Conservation (phyloP, 2,113 vertebrate genomes). For the Tylochromis polylepis region DNA sequence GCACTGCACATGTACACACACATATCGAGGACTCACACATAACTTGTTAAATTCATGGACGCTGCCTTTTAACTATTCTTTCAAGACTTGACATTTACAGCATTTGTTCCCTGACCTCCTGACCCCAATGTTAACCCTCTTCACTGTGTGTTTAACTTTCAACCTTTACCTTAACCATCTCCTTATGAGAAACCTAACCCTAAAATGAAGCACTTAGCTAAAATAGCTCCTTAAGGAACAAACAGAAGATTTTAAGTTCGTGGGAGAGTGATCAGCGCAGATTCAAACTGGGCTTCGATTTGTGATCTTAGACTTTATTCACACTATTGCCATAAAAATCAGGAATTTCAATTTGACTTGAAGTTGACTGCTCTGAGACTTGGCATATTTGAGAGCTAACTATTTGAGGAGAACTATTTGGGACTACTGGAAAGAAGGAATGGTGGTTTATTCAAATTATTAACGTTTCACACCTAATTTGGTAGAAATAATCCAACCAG, state of each 20-base stretch:
- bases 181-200: slow-evolving; percentile 20
- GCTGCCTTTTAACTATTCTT: background rate
- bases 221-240: background rate
- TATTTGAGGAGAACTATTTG: background rate
- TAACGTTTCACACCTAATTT: background rate
- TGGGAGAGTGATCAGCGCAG: background rate
- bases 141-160: slow-evolving; percentile 8
- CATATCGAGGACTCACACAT: background rate
- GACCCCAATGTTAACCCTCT: background rate
- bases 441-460: background rate
- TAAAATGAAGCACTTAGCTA: background rate
- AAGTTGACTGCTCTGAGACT: background rate
- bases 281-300: background rate
- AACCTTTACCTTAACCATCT: slow-evolving; percentile 2
- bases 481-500: background rate
- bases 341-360: background rate
- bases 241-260: background rate
- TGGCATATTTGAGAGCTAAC: background rate
- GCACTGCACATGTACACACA: background rate
- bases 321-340: background rate
- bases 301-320: background rate
- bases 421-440: background rate
- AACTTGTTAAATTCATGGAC: background rate
- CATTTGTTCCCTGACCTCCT: background rate
- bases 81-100: background rate